These are phyloP conservation scores for Mesocricetus auratus DNA, from an alignment of 2,113 vertebrate species.

Conservation along the genomic window DNA sequence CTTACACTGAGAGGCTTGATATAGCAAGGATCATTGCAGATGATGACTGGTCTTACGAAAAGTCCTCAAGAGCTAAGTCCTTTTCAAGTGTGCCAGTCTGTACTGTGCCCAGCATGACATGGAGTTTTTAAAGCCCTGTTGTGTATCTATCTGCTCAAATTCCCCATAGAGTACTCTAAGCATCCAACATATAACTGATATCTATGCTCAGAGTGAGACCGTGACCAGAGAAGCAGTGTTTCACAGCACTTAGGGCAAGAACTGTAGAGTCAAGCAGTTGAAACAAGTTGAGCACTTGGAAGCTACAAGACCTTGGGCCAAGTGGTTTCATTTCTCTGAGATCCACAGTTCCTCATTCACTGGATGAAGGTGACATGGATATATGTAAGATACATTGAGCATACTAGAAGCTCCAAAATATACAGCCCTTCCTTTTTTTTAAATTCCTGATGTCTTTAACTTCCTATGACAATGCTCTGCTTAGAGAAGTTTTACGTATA, in stretches of 20 bases:
- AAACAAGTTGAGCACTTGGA: background rate
- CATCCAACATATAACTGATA: background rate
- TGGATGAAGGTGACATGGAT: background rate
- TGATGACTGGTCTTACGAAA: background rate
- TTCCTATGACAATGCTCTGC: background rate
- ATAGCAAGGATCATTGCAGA: background rate
- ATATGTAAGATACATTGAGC: background rate
- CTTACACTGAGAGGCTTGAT: background rate
- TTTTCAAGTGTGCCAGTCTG: background rate
- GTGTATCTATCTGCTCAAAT: background rate
- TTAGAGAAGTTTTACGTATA: background rate
- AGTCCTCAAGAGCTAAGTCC: background rate
- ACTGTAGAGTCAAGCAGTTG: background rate
- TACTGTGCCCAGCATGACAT: background rate
- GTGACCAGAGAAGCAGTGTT: background rate
- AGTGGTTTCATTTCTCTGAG: background rate
- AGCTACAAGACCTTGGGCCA: background rate
- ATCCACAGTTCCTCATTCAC: background rate
- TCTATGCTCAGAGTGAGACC: background rate
- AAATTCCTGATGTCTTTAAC: conserved; percentile 1
- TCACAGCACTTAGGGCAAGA: background rate
- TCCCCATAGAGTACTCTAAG: background rate
- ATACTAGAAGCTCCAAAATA: background rate
- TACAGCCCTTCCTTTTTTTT: background rate
- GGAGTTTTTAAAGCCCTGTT: background rate